These are phyloP conservation scores for Moxostoma hubbsi DNA, from an alignment of 2,797 vertebrate species.

Conservation along the genomic window DNA sequence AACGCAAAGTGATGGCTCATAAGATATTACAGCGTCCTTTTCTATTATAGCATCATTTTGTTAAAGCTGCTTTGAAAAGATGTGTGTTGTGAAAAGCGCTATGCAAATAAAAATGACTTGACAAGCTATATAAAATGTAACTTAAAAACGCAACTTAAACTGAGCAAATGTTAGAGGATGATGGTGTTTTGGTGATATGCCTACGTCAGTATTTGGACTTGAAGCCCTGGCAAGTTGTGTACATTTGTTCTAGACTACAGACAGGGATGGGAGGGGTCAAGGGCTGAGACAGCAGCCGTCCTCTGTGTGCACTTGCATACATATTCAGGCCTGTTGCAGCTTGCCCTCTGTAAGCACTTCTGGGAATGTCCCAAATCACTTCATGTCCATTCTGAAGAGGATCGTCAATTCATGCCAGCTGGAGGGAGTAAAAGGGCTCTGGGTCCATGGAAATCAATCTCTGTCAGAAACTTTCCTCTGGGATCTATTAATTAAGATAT, in stretches of 20 bases:
- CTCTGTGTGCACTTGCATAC: slow-evolving; percentile 38
- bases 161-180: neutral
- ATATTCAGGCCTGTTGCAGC: slow-evolving; percentile 60
- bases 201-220: neutral
- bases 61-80: no score
- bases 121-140: neutral
- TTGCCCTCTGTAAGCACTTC: slow-evolving; percentile 52
- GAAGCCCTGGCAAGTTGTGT: neutral
- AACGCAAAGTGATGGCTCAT: no score
- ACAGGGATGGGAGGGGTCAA: slow-evolving; percentile 32
- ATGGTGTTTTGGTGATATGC: neutral
- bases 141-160: neutral
- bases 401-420: slow-evolving; percentile 32
- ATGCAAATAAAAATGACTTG: no score
- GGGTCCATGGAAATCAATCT: slow-evolving; percentile 33
- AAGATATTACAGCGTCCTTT: no score
- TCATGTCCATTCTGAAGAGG: slow-evolving; percentile 46
- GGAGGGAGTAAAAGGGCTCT: slow-evolving; percentile 5
- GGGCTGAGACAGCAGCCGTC: slow-evolving; percentile 21
- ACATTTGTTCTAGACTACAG: slow-evolving; percentile 16
- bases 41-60: no score
- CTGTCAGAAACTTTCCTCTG: neutral
- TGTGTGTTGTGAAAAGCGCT: no score
- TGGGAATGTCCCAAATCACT: slow-evolving; percentile 57
- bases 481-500: neutral